Conservation (phyloP, 1,140 invertebrate species). For the Triops cancriformis region DNA sequence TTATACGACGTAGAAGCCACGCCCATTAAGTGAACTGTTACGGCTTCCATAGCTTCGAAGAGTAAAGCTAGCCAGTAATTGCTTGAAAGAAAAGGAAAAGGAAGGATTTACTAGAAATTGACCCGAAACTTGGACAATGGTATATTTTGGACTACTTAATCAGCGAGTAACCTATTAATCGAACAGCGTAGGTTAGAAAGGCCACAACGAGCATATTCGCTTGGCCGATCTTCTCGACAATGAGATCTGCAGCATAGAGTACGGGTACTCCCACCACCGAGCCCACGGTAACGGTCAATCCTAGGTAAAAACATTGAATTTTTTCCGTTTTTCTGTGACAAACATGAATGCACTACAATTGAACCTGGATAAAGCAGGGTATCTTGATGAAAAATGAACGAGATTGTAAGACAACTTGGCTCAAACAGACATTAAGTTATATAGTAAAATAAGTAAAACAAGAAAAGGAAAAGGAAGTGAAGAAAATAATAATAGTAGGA, state of each 20-base stretch:
- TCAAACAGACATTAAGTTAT: not conserved
- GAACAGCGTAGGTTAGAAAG: conserved; percentile 67
- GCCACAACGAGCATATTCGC: conserved; percentile 71
- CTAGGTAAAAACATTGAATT: conserved; percentile 36
- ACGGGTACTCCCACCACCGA: conserved; percentile 71
- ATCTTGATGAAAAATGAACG: no score
- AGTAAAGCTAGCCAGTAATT: conserved; percentile 78
- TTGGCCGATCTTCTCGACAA: conserved; percentile 66
- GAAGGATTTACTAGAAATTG: not conserved
- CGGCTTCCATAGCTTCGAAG: conserved; percentile 72
- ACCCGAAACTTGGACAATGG: not conserved
- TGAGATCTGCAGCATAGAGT: conserved; percentile 64
- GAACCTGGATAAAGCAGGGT: no score
- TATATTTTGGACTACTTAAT: conserved; percentile 55
- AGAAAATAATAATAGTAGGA: not conserved
- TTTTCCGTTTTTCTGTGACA: no score
- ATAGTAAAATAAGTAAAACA: not conserved
- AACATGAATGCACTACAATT: no score
- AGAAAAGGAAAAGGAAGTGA: not conserved
- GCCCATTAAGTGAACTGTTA: conserved; percentile 81
- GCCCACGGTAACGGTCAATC: conserved; percentile 69
- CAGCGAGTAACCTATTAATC: conserved; percentile 71
- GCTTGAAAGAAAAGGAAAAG: conserved; percentile 38
- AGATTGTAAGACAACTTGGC: no score
- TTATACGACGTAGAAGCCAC: conserved; percentile 78